Base-by-base conservation (phyloP, 2,113 vertebrate species). In the Carassius gibelio region DNA sequence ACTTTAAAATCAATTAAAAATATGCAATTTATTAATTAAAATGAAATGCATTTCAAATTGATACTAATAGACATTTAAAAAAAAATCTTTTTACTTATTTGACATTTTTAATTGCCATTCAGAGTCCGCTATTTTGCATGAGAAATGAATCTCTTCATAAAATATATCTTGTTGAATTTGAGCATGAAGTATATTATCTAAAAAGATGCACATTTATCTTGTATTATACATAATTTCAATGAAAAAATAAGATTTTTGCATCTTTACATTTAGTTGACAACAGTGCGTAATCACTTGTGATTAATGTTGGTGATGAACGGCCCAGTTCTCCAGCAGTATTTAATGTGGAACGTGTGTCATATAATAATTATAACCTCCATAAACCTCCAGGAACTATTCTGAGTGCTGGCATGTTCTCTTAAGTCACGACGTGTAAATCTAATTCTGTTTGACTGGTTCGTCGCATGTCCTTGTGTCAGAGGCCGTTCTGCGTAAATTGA, bases 381-480 rank as follows among this genome's bases (percentile, higher is more conserved):
- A 72, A 59, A 77, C 55, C 69, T 64, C 8, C 45, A 38, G 77
- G 50, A 71, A 57, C 9, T 36, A 3, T 26, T n/a, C 48, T 55
- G 8, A 72, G 81, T 34, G 64, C 48, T 50, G n/a, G 13, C 57
- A 59, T 38, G 77, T 50, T 81, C 48, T 75, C 71, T 64, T 26
- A 75, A 81, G 76, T 59, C 75, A 23, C 48, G 11, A 45, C 55
- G 64, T 52, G 36, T 68, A 82, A 78, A 78, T 48, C 57, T 71
- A 80, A 72, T 84, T 72, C 61, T 21, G 59, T 85, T 19, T 81
- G 82, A 84, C 81, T 45, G 59, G 42, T 62, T 84, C 23, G 17
- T 84, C 26, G 19, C 66, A 8, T 69, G 74, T 50, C 3, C 78
- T 79, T 71, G 15, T 59, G 68, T 75, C 42, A 19, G 17, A n/a